A percentile compares a stretch with the other conserved stretches of the same genome.
These are phyloP conservation scores for Phacellophora camtschatica DNA, from an alignment of 30 jellyfish, hydroid and myxozoan genomes.

Conservation along the genomic window DNA sequence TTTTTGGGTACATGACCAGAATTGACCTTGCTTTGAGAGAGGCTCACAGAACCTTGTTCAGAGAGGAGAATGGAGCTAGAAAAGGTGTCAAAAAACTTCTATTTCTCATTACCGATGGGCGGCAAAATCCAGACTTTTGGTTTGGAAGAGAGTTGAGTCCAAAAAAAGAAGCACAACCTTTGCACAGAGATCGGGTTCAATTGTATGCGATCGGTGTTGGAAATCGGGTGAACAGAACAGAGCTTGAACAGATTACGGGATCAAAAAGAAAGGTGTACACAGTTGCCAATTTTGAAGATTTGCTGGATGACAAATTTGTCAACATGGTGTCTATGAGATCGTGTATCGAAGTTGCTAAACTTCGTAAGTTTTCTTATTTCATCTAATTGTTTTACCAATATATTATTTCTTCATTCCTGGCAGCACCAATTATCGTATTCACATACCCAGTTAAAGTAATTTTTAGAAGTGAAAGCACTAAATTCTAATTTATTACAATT, in stretches of 20 bases:
- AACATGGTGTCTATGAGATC: conserved; percentile 22
- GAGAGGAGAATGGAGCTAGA: conserved; percentile 24
- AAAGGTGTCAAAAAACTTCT: conserved; percentile 37
- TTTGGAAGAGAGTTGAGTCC: conserved; percentile 24
- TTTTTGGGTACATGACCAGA: conserved; percentile 56
- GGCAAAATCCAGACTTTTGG: conserved; percentile 52
- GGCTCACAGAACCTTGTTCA: conserved; percentile 38
- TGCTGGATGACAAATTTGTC: conserved; percentile 41
- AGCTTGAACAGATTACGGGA: conserved; percentile 37
- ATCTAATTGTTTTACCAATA: too few species aligned
- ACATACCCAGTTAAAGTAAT: too few species aligned
- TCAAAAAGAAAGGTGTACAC: conserved; percentile 24
- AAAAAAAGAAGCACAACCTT: conserved; percentile 13
- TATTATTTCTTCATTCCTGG: too few species aligned
- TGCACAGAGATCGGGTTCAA: conserved; percentile 24
- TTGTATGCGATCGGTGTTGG: conserved; percentile 63
- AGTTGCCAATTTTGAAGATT: conserved; percentile 43
- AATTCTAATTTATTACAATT: too few species aligned
- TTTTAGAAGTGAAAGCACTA: too few species aligned
- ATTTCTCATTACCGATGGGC: conserved; percentile 65
- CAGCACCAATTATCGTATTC: too few species aligned
- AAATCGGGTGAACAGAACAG: conserved; percentile 31
- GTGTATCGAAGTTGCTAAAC: background rate
- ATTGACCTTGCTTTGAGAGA: conserved; percentile 59
- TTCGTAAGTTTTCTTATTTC: background rate